These are phyloP conservation scores for Sternarchorhynchus goeldii DNA, from an alignment of 2,797 vertebrate species.

Conservation along the genomic window DNA sequence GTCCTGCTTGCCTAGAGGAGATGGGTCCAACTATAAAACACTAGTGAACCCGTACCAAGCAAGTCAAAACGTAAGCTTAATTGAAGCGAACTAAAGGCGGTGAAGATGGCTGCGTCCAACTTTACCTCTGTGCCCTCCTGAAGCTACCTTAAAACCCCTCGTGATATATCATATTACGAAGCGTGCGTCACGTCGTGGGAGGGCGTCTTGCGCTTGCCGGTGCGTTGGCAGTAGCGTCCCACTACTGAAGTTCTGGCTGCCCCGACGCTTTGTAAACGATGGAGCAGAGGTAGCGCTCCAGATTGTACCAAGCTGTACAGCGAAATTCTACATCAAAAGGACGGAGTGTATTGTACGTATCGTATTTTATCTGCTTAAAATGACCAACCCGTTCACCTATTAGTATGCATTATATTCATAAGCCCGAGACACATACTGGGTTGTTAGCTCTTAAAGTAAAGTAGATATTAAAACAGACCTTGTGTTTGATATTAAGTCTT, in stretches of 20 bases:
- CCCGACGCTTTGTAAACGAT: constrained; percentile 16
- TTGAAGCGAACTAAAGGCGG: too few relatives aligned
- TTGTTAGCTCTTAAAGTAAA: too few relatives aligned
- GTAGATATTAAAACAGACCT: too few relatives aligned
- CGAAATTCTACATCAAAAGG: neutral
- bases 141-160: neutral
- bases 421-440: too few relatives aligned
- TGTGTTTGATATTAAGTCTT: too few relatives aligned
- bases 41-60: too few relatives aligned
- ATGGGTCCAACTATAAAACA: constrained; percentile 14
- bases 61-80: too few relatives aligned
- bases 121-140: too few relatives aligned
- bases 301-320: neutral
- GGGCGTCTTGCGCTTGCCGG: neutral
- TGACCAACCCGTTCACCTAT: too few relatives aligned
- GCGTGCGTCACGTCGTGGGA: neutral
- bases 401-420: too few relatives aligned
- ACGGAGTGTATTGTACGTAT: constrained; percentile 19
- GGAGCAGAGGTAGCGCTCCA: constrained; percentile 14
- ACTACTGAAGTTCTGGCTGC: constrained; percentile 12
- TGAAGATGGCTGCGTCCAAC: too few relatives aligned
- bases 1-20: neutral
- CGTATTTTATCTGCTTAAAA: neutral
- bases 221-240: constrained; percentile 28
- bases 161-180: neutral